Percentiles rank a stretch among this genome's conserved stretches.
These are phyloP conservation scores for Fopius arisanus DNA, from an alignment of 1,140 invertebrate species.

Conservation along the genomic window DNA sequence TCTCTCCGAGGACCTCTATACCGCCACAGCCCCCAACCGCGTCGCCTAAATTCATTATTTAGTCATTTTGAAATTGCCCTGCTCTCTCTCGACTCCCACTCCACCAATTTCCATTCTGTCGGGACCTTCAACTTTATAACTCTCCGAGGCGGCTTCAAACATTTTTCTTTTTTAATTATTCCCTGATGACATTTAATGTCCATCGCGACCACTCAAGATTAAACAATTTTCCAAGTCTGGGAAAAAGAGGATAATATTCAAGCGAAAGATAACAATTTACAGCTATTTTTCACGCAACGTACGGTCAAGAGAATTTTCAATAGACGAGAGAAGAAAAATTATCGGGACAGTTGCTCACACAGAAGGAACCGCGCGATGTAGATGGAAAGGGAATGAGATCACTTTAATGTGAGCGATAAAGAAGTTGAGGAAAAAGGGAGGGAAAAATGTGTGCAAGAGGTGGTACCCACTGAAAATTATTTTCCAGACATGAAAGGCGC, in stretches of 20 bases:
- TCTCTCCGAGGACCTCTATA: background rate
- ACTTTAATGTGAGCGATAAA: background rate
- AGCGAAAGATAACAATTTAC: background rate
- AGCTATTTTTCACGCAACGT: too few species aligned
- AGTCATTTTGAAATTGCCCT: slow-evolving; percentile 5
- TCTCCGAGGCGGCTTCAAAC: slow-evolving; percentile 4
- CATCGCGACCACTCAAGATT: slow-evolving; percentile 10
- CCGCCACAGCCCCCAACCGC: background rate
- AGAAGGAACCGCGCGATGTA: background rate
- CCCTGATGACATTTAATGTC: slow-evolving; percentile 10
- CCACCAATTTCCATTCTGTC: slow-evolving; percentile 13
- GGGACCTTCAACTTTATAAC: slow-evolving; percentile 13
- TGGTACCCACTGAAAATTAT: slow-evolving; percentile 32
- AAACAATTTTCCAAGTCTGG: background rate
- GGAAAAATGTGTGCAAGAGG: background rate
- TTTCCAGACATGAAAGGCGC: slow-evolving; percentile 36
- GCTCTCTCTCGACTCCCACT: background rate
- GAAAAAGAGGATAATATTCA: background rate
- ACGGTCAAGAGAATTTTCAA: too few species aligned
- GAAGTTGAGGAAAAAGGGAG: background rate
- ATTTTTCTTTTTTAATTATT: slow-evolving; percentile 14
- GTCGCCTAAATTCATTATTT: slow-evolving; percentile 15
- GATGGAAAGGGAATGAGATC: background rate
- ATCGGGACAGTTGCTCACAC: background rate
- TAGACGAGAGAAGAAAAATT: too few species aligned